Conservation (phyloP, 1,140 invertebrate genomes). For the Stenopsyche tienmushanensis region DNA sequence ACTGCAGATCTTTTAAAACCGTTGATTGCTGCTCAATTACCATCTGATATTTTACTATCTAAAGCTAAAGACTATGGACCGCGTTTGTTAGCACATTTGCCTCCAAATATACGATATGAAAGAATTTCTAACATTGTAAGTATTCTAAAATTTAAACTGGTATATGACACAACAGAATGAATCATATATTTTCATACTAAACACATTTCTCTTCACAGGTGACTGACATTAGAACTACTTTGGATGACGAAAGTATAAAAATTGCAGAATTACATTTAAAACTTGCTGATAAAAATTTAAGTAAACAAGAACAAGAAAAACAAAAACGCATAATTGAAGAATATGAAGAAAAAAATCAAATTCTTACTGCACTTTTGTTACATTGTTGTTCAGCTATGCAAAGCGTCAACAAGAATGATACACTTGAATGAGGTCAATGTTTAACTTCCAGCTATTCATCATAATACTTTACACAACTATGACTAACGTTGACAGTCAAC, state of each 20-base stretch:
- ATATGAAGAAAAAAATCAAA: slow-evolving; percentile 74
- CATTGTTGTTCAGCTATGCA: slow-evolving; percentile 82
- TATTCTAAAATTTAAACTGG: slow-evolving; percentile 7
- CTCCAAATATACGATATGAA: slow-evolving; percentile 58
- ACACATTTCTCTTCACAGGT: slow-evolving; percentile 63
- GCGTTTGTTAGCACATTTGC: slow-evolving; percentile 67
- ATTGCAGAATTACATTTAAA: slow-evolving; percentile 52
- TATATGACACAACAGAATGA: background rate
- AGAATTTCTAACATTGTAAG: slow-evolving; percentile 42
- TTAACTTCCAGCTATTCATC: no score
- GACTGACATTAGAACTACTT: slow-evolving; percentile 70
- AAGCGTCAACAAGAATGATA: slow-evolving; percentile 44
- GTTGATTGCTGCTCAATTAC: slow-evolving; percentile 55
- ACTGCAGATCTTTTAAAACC: slow-evolving; percentile 52
- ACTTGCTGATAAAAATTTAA: slow-evolving; percentile 50
- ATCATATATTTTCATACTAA: background rate
- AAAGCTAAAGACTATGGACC: slow-evolving; percentile 77
- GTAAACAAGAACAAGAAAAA: slow-evolving; percentile 58
- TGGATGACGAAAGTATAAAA: slow-evolving; percentile 63
- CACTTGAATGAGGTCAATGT: no score
- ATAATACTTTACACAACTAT: no score
- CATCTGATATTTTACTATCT: slow-evolving; percentile 76
- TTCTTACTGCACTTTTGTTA: slow-evolving; percentile 78
- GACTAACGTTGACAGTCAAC: no score
- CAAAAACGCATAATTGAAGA: slow-evolving; percentile 58